Conservation (phyloP, 2,888 invertebrate species). For the Drosophila anceps region DNA sequence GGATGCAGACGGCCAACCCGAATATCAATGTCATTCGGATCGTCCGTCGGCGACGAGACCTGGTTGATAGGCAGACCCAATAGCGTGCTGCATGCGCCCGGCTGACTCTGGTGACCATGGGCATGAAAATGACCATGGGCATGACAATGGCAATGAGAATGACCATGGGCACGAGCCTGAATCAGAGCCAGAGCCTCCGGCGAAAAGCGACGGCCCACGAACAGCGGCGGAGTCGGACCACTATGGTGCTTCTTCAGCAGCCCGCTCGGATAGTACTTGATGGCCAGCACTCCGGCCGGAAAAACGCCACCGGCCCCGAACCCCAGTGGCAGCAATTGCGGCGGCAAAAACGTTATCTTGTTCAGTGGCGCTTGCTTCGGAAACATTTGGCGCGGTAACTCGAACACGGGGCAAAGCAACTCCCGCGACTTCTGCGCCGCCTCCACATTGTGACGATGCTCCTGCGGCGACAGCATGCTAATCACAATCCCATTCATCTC, state of each 20-base stretch:
- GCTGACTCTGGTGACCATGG: background rate
- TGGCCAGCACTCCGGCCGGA: slow-evolving; percentile 26
- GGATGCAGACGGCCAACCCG: background rate
- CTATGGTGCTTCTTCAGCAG: slow-evolving; percentile 12
- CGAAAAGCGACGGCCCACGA: slow-evolving; percentile 33
- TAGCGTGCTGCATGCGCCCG: background rate
- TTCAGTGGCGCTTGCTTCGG: slow-evolving; percentile 23
- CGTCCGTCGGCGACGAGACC: background rate
- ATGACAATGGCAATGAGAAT: too few species aligned
- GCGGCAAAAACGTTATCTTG: slow-evolving; percentile 32
- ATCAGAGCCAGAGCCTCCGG: background rate
- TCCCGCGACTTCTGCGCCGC: slow-evolving; percentile 2
- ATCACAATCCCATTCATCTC: slow-evolving; percentile 12
- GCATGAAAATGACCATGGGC: too few species aligned
- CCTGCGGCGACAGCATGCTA: background rate
- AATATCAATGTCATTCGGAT: background rate
- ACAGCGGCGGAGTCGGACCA: slow-evolving; percentile 41
- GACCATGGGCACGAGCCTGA: too few species aligned
- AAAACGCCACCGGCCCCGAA: slow-evolving; percentile 41
- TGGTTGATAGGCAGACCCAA: background rate
- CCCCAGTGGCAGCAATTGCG: slow-evolving; percentile 20
- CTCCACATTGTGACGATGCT: slow-evolving; percentile 19
- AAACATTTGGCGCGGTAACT: slow-evolving; percentile 27
- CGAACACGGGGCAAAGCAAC: slow-evolving; percentile 12
- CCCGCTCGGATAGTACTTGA: slow-evolving; percentile 28